phyloP scores from a whole-genome alignment of 1,140 invertebrate genomes.

The Propsilocerus akamusi region DNA sequence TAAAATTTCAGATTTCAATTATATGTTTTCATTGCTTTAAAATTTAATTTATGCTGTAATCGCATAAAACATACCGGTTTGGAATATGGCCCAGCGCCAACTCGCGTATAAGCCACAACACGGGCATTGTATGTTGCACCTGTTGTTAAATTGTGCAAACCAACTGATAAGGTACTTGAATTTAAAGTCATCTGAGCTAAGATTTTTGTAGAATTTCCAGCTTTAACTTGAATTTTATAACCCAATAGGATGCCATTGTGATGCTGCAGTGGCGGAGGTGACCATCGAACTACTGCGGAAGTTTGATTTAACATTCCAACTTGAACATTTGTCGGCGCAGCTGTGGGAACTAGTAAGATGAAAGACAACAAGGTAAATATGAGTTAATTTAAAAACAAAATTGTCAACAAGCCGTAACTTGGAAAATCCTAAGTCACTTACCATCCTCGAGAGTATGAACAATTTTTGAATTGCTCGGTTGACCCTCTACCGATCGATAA shows the following conservation, averaged over 20 bases:
- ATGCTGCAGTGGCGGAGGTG: constrained; percentile 53
- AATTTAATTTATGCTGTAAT: too few species aligned
- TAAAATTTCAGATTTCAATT: too few species aligned
- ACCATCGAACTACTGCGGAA: constrained; percentile 54
- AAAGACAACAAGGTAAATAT: background rate
- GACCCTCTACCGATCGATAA: constrained; percentile 64
- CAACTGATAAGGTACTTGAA: constrained; percentile 46
- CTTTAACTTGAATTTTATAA: constrained; percentile 46
- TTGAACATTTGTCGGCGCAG: constrained; percentile 62
- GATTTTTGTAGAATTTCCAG: constrained; percentile 27
- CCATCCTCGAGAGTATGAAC: constrained; percentile 52
- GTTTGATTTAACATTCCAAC: constrained; percentile 70
- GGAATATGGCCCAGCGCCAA: constrained; percentile 49
- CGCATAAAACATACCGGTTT: constrained; percentile 29
- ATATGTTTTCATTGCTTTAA: too few species aligned
- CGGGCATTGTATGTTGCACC: constrained; percentile 51
- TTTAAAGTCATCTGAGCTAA: constrained; percentile 53
- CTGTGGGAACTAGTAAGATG: constrained; percentile 43
- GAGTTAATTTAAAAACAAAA: constrained; percentile 1
- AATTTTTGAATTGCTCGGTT: constrained; percentile 55
- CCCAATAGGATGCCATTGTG: constrained; percentile 67
- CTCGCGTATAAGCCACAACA: constrained; percentile 50
- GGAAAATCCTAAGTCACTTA: constrained; percentile 15
- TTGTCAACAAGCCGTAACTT: background rate
- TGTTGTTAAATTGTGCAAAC: constrained; percentile 51